These are phyloP conservation scores for Tiliacea citrago DNA, from an alignment of 2,888 invertebrate species.

Conservation along the genomic window DNA sequence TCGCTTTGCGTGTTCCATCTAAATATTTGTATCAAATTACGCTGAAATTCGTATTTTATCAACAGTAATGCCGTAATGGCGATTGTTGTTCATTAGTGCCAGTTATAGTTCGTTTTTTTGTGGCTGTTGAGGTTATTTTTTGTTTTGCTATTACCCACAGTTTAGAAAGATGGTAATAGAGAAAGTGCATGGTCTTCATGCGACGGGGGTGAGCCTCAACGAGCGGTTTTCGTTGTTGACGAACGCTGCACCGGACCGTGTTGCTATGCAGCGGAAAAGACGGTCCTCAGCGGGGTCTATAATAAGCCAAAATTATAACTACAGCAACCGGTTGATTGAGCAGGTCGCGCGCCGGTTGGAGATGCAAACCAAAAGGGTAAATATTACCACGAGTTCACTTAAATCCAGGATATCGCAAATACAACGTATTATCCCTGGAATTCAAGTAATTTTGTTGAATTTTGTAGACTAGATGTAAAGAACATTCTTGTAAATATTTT, in stretches of 20 bases:
- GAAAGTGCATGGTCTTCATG: slow-evolving; percentile 84
- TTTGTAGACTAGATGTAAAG: neutral
- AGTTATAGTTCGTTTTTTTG: slow-evolving; percentile 20
- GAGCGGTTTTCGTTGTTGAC: slow-evolving; percentile 81
- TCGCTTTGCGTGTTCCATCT: slow-evolving; percentile 8
- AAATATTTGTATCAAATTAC: slow-evolving; percentile 61
- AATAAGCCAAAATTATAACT: slow-evolving; percentile 69
- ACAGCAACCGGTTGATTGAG: slow-evolving; percentile 71
- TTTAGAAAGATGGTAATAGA: slow-evolving; percentile 79
- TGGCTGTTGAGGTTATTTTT: slow-evolving; percentile 40
- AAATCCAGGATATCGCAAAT: neutral
- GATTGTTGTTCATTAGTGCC: slow-evolving; percentile 39
- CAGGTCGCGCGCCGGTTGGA: slow-evolving; percentile 79
- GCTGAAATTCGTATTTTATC: slow-evolving; percentile 20
- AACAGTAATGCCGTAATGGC: slow-evolving; percentile 57
- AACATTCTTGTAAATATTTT: neutral
- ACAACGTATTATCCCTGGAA: neutral
- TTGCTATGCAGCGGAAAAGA: slow-evolving; percentile 59
- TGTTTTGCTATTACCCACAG: slow-evolving; percentile 45
- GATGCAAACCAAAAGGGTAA: slow-evolving; percentile 77
- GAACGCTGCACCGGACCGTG: slow-evolving; percentile 59
- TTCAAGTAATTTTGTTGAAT: neutral
- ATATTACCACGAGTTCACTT: slow-evolving; percentile 18
- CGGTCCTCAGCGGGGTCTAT: slow-evolving; percentile 66
- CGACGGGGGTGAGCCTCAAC: slow-evolving; percentile 83